Percentiles rank a stretch among this genome's conserved stretches.
These are phyloP conservation scores for Drosophila nikananu DNA, from an alignment of 1,140 invertebrate species.

Conservation along the genomic window DNA sequence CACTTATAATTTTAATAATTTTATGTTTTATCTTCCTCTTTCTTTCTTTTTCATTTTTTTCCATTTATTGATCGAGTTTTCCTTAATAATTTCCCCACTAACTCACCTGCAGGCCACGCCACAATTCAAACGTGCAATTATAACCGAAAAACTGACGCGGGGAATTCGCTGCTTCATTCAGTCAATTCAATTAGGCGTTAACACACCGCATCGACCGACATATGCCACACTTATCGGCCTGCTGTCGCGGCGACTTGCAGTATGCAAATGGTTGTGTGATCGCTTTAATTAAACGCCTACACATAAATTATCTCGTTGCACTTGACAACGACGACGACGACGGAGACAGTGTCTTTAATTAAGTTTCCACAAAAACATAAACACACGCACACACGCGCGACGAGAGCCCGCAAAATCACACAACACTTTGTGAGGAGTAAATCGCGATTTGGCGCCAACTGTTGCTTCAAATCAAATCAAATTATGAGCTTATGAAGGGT, in stretches of 20 bases:
- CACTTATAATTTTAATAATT: no score
- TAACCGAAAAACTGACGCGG: conserved; percentile 2
- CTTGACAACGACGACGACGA: conserved; percentile 30
- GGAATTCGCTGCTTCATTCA: conserved; percentile 20
- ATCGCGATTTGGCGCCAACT: conserved; percentile 77
- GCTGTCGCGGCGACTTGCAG: conserved; percentile 19
- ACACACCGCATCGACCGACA: conserved; percentile 51
- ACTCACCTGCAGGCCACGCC: conserved; percentile 50
- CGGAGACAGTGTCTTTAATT: conserved; percentile 69
- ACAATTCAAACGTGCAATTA: conserved; percentile 34
- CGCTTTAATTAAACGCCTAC: conserved; percentile 78
- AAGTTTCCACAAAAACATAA: conserved; percentile 56
- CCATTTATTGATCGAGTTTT: no score
- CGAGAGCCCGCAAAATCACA: conserved; percentile 62
- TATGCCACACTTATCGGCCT: conserved; percentile 71
- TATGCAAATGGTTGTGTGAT: conserved; percentile 77
- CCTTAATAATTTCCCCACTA: not conserved
- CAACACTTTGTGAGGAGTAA: conserved; percentile 63
- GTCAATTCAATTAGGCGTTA: conserved; percentile 67
- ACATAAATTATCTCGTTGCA: conserved; percentile 71
- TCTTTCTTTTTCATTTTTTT: no score
- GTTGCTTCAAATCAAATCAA: conserved; percentile 72
- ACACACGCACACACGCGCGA: conserved; percentile 16
- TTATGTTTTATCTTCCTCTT: no score
- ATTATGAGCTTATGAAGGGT: not conserved